phyloP scores from a whole-genome alignment of 2,888 invertebrate species.

The Epistrophe eligans region DNA sequence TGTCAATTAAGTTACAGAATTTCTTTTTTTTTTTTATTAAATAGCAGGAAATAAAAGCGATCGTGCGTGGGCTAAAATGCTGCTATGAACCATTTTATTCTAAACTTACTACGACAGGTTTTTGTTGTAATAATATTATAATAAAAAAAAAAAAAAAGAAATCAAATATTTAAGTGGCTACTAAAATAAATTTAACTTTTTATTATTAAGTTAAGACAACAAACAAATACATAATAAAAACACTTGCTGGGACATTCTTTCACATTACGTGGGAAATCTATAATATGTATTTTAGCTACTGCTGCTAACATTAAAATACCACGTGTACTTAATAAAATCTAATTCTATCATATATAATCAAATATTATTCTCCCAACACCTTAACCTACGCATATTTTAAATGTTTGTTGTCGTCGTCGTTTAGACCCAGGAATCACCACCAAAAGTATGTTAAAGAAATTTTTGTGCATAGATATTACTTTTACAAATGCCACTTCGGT shows the following conservation, averaged over 20 bases:
- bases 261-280: not conserved
- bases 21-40: not conserved
- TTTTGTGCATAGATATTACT: not conserved
- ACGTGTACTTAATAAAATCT: not conserved
- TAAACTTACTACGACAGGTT: not conserved
- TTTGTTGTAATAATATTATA: not conserved
- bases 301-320: not conserved
- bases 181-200: slow-evolving; percentile 6
- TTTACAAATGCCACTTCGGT: not conserved
- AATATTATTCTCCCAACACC: not conserved
- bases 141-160: not conserved
- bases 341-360: slow-evolving; percentile 3
- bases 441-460: not conserved
- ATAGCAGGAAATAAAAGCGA: slow-evolving; percentile 5
- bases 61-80: slow-evolving; percentile 1
- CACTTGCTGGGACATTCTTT: not conserved
- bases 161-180: not conserved
- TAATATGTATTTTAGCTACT: no score
- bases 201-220: not conserved
- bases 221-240: not conserved
- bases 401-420: not conserved
- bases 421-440: not conserved
- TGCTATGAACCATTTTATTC: not conserved
- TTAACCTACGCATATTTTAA: slow-evolving; percentile 5
- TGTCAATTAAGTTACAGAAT: slow-evolving; percentile 29